Evolutionary conservation across 2,113 vertebrate species (phyloP).

Genomic region (Ranitomeya imitator): DNA sequence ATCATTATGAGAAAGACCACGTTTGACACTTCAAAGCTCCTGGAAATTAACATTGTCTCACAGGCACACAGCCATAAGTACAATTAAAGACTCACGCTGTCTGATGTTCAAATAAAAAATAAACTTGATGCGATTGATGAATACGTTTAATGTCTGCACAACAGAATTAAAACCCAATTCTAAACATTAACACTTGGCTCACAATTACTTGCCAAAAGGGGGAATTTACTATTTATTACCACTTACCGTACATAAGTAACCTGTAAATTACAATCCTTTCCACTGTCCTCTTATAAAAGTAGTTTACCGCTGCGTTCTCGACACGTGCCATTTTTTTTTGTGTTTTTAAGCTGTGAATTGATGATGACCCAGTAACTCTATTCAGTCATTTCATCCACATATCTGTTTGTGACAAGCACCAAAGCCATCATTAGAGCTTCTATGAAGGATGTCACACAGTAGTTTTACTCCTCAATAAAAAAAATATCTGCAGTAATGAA

Average conservation of each 20-base stretch:
- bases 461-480: no score
- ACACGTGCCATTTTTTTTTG: no score
- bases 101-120: not conserved
- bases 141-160: not conserved
- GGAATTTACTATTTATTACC: not conserved
- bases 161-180: not conserved
- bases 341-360: no score
- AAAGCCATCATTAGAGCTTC: no score
- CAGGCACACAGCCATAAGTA: conserved; percentile 19
- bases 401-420: no score
- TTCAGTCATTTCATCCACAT: no score
- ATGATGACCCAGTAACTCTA: no score
- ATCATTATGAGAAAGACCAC: conserved; percentile 43
- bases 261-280: not conserved
- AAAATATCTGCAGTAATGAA: no score
- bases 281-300: not conserved
- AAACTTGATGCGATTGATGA: conserved; percentile 1
- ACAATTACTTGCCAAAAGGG: not conserved
- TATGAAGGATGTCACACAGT: no score
- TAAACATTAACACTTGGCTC: not conserved
- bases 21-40: conserved; percentile 47
- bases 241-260: not conserved
- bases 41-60: conserved; percentile 46
- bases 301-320: no score
- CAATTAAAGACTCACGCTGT: conserved; percentile 23